A percentile compares a stretch with the other conserved stretches of the same genome.
Conservation (phyloP, 2,113 vertebrate species). For the Hydrolagus affinis region DNA sequence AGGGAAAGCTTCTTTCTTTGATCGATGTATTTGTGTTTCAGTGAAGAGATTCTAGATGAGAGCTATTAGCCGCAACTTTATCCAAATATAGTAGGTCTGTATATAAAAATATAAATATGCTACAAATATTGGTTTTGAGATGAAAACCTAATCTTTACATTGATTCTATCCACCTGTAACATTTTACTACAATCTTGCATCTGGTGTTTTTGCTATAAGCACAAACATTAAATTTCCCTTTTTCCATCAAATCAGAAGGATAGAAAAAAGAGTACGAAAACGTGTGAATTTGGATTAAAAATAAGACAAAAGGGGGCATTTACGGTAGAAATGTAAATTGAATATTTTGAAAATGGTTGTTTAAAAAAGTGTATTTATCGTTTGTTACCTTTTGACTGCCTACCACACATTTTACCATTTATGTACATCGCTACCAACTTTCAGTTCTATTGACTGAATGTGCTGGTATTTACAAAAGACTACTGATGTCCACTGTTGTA, state of each 20-base stretch:
- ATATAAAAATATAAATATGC: too few relatives aligned
- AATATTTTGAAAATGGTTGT: neutral
- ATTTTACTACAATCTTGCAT: too few relatives aligned
- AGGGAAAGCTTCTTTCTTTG: too few relatives aligned
- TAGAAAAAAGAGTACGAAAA: neutral
- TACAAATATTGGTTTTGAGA: too few relatives aligned
- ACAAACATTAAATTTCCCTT: too few relatives aligned
- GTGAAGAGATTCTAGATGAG: too few relatives aligned
- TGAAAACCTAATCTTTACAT: too few relatives aligned
- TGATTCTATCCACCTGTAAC: too few relatives aligned
- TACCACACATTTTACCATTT: neutral
- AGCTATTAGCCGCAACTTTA: too few relatives aligned
- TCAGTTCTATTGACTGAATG: neutral
- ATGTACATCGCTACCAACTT: neutral
- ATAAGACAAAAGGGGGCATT: neutral
- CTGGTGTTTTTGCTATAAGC: too few relatives aligned
- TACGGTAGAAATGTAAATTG: neutral
- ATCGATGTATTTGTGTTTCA: too few relatives aligned
- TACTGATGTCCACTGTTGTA: neutral
- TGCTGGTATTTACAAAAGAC: neutral
- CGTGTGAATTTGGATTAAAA: neutral
- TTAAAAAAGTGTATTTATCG: neutral
- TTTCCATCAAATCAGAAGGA: neutral
- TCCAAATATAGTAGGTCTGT: too few relatives aligned
- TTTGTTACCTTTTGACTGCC: neutral